A percentile compares a stretch with the other conserved stretches of the same genome.
phyloP scores from a whole-genome alignment of 64 coral and sea anemone genomes.

The Hydrozoanthus tunicans region DNA sequence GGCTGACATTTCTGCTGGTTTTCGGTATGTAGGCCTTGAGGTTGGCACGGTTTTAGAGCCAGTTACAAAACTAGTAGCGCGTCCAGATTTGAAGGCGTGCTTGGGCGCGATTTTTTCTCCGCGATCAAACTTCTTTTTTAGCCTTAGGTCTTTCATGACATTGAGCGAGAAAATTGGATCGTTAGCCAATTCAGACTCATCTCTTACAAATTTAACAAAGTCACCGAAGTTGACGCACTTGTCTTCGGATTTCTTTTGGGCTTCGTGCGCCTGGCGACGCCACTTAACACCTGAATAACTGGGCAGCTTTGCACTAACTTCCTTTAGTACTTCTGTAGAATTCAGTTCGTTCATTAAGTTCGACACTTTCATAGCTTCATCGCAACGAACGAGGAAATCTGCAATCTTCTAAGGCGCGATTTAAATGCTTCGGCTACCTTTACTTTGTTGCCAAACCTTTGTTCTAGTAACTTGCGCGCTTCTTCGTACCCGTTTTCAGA shows the following conservation, averaged over 20 bases:
- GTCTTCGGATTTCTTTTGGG: slow-evolving; percentile 14
- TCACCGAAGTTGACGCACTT: slow-evolving; percentile 37
- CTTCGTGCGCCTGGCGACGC: slow-evolving; percentile 40
- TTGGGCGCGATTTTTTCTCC: slow-evolving; percentile 27
- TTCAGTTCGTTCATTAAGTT: slow-evolving; percentile 4
- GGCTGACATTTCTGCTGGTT: slow-evolving; percentile 15
- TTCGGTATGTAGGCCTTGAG: slow-evolving; percentile 24
- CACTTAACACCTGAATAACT: slow-evolving; percentile 53
- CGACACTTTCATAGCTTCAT: slow-evolving; percentile 33
- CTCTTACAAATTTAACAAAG: slow-evolving; percentile 42
- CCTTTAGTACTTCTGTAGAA: not conserved
- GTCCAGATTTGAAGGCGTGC: slow-evolving; percentile 25
- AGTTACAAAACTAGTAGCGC: slow-evolving; percentile 32
- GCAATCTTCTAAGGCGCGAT: not conserved
- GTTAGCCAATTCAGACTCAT: slow-evolving; percentile 39
- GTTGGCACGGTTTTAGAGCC: slow-evolving; percentile 25
- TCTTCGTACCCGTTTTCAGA: not conserved
- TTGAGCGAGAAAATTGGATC: slow-evolving; percentile 42
- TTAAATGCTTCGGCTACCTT: slow-evolving; percentile 20
- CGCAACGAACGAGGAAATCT: slow-evolving; percentile 32
- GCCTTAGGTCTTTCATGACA: slow-evolving; percentile 38
- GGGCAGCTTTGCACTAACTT: slow-evolving; percentile 37
- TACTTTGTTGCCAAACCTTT: slow-evolving; percentile 22
- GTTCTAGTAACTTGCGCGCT: not conserved
- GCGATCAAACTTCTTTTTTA: slow-evolving; percentile 29